These are phyloP conservation scores for Trididemnum clinides DNA, from an alignment of 23 tunicate species.

Conservation along the genomic window DNA sequence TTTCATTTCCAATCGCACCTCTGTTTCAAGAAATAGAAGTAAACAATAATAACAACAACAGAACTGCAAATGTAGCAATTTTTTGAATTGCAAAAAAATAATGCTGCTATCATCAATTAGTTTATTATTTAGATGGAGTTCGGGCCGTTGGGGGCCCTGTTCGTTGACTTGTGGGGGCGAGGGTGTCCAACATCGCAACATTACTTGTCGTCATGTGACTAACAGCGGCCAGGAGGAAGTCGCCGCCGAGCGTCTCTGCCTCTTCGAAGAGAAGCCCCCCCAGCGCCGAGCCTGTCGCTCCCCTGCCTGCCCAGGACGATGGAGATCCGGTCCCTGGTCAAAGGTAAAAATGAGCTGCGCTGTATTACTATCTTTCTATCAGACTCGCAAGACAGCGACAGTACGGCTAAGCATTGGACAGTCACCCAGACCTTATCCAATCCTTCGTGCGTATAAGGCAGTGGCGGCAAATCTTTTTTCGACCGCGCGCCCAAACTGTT, in stretches of 20 bases:
- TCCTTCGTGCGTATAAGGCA: too few relatives aligned
- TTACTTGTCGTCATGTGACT: constrained; percentile 43
- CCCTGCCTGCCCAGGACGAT: constrained; percentile 53
- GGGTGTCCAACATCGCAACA: constrained; percentile 57
- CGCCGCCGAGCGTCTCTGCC: constrained; percentile 20
- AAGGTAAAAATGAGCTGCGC: constrained; percentile 39
- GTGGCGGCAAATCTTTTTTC: too few relatives aligned
- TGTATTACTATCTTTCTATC: too few relatives aligned
- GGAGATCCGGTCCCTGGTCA: constrained; percentile 76
- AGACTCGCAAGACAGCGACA: too few relatives aligned
- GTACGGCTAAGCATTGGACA: too few relatives aligned
- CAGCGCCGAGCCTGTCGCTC: constrained; percentile 20
- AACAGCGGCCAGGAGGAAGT: not conserved
- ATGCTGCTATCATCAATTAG: not conserved
- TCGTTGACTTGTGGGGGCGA: constrained; percentile 50
- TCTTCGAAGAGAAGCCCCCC: constrained; percentile 19
- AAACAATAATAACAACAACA: too few relatives aligned
- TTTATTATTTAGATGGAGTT: constrained; percentile 49
- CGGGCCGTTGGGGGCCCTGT: constrained; percentile 63
- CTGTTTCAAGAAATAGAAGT: too few relatives aligned
- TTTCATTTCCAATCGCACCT: too few relatives aligned
- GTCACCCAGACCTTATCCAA: too few relatives aligned
- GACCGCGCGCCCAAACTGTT: too few relatives aligned
- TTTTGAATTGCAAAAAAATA: too few relatives aligned
- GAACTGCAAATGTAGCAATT: not conserved